A percentile compares a stretch with the other conserved stretches of the same genome.
These are phyloP conservation scores for Ladona fulva DNA, from an alignment of 1,140 invertebrate genomes.

Conservation along the genomic window DNA sequence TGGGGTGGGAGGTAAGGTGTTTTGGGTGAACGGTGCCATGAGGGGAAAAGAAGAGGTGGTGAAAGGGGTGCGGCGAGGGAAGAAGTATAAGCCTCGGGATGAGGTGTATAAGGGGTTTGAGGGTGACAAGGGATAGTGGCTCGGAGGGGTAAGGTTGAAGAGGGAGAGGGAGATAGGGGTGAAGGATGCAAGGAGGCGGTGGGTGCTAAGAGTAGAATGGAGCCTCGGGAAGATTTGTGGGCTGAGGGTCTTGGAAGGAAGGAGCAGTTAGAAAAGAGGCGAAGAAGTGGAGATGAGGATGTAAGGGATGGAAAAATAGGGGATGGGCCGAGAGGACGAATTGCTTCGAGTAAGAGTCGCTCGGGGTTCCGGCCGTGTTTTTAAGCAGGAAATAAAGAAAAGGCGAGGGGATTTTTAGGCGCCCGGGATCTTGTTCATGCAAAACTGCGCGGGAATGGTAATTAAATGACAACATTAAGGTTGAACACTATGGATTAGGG, in stretches of 20 bases:
- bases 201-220: neutral
- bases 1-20: neutral
- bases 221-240: neutral
- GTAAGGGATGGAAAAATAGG: neutral
- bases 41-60: neutral
- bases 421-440: neutral
- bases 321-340: neutral
- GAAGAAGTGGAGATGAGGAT: neutral
- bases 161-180: neutral
- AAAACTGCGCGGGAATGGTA: neutral
- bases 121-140: neutral
- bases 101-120: neutral
- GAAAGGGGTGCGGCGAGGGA: neutral
- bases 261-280: neutral
- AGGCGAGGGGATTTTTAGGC: neutral
- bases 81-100: neutral
- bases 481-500: neutral
- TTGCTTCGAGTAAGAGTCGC: neutral
- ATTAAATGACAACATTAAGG: conserved; percentile 10
- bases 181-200: neutral
- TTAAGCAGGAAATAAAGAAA: neutral
- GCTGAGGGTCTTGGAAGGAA: neutral
- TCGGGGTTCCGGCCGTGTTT: neutral
- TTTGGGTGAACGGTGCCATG: neutral
- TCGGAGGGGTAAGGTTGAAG: neutral